Percentiles rank a stretch among this genome's conserved stretches.
phyloP scores from a whole-genome alignment of 2,113 vertebrate species.

The Ammodytes marinus region DNA sequence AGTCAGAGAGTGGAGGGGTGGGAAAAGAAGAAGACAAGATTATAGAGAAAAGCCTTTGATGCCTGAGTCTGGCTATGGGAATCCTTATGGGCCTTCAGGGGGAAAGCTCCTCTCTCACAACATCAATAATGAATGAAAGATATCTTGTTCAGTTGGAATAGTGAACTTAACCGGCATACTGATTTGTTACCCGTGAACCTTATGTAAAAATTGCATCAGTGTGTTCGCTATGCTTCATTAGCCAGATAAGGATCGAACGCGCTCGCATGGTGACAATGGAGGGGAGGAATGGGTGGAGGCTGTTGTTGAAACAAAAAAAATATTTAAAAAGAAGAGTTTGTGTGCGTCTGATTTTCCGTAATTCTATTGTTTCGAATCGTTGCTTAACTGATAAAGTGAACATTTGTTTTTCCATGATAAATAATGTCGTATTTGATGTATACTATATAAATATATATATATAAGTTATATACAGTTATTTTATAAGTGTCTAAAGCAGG shows the following conservation, averaged over 20 bases:
- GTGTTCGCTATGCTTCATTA: constrained; percentile 74
- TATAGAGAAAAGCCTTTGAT: constrained; percentile 82
- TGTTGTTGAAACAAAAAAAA: constrained; percentile 3
- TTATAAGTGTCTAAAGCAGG: neutral
- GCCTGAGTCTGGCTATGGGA: constrained; percentile 78
- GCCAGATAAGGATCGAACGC: constrained; percentile 40
- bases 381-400: neutral
- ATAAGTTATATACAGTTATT: neutral
- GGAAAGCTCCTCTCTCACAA: constrained; percentile 80
- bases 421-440: neutral
- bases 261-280: constrained; percentile 10
- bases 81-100: constrained; percentile 80
- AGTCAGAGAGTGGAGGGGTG: constrained; percentile 65
- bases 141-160: constrained; percentile 83
- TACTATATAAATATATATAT: too few species aligned
- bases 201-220: constrained; percentile 81
- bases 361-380: neutral
- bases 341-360: neutral
- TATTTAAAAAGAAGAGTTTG: neutral
- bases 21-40: constrained; percentile 77
- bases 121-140: constrained; percentile 89
- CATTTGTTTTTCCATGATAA: neutral
- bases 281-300: neutral
- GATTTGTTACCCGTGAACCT: constrained; percentile 77
- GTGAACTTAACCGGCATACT: constrained; percentile 82